Base-by-base conservation (phyloP, 2,888 invertebrate genomes). In the Drosophila lutescens region DNA sequence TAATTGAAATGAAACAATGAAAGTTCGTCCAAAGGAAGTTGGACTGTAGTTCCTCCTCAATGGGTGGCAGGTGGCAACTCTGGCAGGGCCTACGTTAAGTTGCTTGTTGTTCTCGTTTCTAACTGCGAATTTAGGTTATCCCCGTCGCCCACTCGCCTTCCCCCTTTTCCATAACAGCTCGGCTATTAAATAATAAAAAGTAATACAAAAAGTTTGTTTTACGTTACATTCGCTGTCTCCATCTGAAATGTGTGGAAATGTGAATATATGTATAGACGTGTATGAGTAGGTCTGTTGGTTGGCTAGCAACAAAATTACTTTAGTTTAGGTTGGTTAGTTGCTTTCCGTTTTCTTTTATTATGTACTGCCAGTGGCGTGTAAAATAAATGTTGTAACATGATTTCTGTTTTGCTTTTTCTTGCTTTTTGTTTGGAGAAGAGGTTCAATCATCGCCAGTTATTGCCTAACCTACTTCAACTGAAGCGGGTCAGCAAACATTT, bases 161-260 rank as follows among this genome's bases (percentile, higher is more conserved):
- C 20, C 43, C 15, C 23, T 30, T 32, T 15, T 17, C 26, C 34
- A 44, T 34, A n/a, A 30, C 51, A 71, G 26, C 72, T 53, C 47
- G 38, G 51, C 62, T 71, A 69, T 69, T 69, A 71, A 69, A 72
- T 69, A 69, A 69, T 61, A 69, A 60, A 65, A 71, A 71, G 71
- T 68, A 71, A 71, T 71, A 68, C 60, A 60, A 60, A 70, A 66
- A 55, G 40, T 55, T 68, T 60, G 40, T 68, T 58, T 70, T 70
- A 51, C 50, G 50, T 36, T 67, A 67, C 47, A 41, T 56, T 66
- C 44, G 55, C 47, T 65, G 67, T 43, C 63, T 62, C 47, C 43
- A 46, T 20, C 36, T 38, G 32, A 62, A 44, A 46, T 53, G 38
- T 65, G 46, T 46, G 44, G 59, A 59, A 58, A 59, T 20, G 23